A percentile compares a stretch with the other conserved stretches of the same genome.
Evolutionary conservation across 2,113 vertebrate genomes (phyloP).

Genomic region (Ptilonorhynchus violaceus): DNA sequence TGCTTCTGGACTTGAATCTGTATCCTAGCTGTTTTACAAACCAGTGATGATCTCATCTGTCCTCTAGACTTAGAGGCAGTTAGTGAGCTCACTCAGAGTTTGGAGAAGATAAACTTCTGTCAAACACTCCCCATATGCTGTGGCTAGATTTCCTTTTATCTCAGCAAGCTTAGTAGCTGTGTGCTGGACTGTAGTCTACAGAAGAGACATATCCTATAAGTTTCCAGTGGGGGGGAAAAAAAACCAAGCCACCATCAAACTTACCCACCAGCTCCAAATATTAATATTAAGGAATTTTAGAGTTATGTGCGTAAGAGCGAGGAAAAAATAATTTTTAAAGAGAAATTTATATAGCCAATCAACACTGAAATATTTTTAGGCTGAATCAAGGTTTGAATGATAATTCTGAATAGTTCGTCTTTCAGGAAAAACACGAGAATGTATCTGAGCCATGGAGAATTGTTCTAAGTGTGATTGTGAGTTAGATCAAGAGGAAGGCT

Average conservation of each 20-base stretch:
- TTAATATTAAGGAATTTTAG: background rate
- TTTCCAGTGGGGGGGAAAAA: background rate
- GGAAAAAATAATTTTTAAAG: background rate
- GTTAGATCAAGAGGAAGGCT: background rate
- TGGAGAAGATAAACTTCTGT: background rate
- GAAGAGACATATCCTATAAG: background rate
- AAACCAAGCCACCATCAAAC: background rate
- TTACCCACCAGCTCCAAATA: background rate
- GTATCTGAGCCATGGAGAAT: background rate
- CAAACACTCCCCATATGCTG: background rate
- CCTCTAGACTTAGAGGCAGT: background rate
- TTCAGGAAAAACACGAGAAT: background rate
- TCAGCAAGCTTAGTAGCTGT: background rate
- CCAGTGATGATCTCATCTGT: conserved; percentile 7
- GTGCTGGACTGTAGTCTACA: background rate
- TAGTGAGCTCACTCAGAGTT: background rate
- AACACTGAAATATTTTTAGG: background rate
- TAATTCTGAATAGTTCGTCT: background rate
- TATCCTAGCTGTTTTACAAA: background rate
- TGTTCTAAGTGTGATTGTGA: background rate
- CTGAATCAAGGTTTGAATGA: background rate
- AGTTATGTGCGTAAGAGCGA: background rate
- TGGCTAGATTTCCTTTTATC: background rate
- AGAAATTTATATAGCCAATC: background rate
- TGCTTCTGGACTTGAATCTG: background rate